Percentiles rank a stretch among this genome's conserved stretches.
These are phyloP conservation scores for Ladona fulva DNA, from an alignment of 1,140 invertebrate species.

Conservation along the genomic window DNA sequence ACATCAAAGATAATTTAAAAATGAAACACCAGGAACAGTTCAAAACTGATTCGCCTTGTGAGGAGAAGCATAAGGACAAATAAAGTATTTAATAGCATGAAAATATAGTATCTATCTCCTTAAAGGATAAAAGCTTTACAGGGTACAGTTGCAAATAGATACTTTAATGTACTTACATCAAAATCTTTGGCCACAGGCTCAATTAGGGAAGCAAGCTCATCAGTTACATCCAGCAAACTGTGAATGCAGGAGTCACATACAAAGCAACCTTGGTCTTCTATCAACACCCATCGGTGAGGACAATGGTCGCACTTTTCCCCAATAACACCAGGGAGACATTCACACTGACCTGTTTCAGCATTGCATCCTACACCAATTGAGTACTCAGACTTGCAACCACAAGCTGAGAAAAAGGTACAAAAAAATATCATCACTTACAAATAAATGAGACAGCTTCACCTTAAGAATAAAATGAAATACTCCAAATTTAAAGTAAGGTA, in stretches of 20 bases:
- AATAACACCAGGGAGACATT: conserved; percentile 88
- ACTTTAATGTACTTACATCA: conserved; percentile 39
- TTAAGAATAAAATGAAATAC: conserved; percentile 10
- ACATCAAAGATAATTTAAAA: no score
- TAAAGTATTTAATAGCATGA: no score
- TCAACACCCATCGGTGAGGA: conserved; percentile 71
- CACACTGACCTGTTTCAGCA: conserved; percentile 79
- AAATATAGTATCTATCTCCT: no score
- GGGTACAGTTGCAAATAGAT: no score
- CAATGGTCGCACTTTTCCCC: conserved; percentile 94
- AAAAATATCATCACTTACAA: background rate
- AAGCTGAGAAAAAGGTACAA: conserved; percentile 45
- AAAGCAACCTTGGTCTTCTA: conserved; percentile 59
- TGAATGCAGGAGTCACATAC: conserved; percentile 85
- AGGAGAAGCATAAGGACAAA: no score
- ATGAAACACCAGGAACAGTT: no score
- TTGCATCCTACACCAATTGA: conserved; percentile 85
- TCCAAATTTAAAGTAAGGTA: background rate
- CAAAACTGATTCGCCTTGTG: no score
- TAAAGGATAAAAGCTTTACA: no score
- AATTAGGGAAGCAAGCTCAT: conserved; percentile 54
- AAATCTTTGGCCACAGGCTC: conserved; percentile 59
- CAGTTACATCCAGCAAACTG: conserved; percentile 76
- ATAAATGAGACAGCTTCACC: background rate
- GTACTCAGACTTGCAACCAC: conserved; percentile 78